A percentile compares a stretch with the other conserved stretches of the same genome.
These are phyloP conservation scores for Meloidogyne chitwoodi DNA, from an alignment of 1,140 invertebrate genomes.

Conservation along the genomic window DNA sequence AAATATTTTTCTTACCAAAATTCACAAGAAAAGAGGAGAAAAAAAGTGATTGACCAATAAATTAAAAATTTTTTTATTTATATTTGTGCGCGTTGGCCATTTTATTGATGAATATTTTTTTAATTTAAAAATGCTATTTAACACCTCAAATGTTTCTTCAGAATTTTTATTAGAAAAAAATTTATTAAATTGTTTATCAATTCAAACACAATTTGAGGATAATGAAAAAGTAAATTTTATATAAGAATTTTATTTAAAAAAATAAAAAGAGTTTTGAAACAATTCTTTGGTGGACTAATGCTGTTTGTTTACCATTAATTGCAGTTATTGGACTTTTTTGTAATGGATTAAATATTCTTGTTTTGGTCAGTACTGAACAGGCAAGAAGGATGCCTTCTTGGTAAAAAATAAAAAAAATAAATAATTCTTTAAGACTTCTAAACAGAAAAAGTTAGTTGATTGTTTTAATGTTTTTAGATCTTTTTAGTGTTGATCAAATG, in stretches of 20 bases:
- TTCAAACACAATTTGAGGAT: background rate
- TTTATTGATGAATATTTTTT: too few relatives aligned
- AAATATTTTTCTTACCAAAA: too few relatives aligned
- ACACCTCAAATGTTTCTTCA: too few relatives aligned
- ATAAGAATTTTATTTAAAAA: background rate
- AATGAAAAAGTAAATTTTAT: background rate
- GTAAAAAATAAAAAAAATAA: too few relatives aligned
- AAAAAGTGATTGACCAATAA: background rate
- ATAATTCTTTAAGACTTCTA: too few relatives aligned
- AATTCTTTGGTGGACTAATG: slow-evolving; percentile 59
- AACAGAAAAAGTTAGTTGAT: too few relatives aligned
- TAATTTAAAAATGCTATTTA: too few relatives aligned
- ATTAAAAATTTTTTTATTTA: background rate
- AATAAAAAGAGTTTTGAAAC: background rate
- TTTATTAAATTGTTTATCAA: too few relatives aligned
- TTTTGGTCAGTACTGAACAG: slow-evolving; percentile 48
- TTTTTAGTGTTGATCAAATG: too few relatives aligned
- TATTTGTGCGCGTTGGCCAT: too few relatives aligned
- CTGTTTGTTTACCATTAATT: slow-evolving; percentile 40
- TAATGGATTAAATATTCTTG: slow-evolving; percentile 54
- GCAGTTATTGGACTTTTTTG: slow-evolving; percentile 52
- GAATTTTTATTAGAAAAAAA: too few relatives aligned
- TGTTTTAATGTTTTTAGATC: too few relatives aligned
- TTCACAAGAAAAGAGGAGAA: background rate
- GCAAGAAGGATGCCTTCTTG: slow-evolving; percentile 55